Conservation (phyloP, 2,113 vertebrate species). For the Tragelaphus scriptus region DNA sequence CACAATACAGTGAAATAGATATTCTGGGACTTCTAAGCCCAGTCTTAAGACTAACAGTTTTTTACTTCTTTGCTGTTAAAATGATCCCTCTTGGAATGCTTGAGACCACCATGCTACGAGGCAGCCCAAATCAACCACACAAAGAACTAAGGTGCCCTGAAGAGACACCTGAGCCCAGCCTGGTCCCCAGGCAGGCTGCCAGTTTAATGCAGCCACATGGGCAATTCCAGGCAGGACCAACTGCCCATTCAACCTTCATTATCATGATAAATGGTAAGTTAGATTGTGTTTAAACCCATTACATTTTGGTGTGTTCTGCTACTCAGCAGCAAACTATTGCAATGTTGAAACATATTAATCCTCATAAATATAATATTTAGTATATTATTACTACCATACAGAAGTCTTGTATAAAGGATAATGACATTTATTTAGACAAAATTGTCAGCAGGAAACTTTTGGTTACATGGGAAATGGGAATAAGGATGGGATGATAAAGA, state of each 20-base stretch:
- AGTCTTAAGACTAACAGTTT: background rate
- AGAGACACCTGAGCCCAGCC: too few species aligned
- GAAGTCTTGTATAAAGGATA: background rate
- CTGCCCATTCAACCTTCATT: background rate
- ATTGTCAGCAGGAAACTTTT: background rate
- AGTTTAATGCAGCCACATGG: fast-evolving
- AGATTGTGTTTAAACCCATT: background rate
- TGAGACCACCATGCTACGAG: background rate
- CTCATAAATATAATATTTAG: background rate
- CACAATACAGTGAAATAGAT: background rate
- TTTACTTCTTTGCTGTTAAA: background rate
- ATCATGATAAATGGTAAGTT: background rate
- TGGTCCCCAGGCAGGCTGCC: background rate
- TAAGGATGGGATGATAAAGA: background rate
- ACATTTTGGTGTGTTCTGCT: background rate
- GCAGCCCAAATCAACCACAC: background rate
- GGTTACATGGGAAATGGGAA: background rate
- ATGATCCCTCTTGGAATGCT: background rate
- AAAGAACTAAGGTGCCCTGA: background rate
- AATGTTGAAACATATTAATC: background rate
- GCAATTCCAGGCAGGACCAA: background rate
- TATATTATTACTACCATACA: background rate
- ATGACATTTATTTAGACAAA: background rate
- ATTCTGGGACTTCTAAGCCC: background rate
- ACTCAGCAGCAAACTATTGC: background rate